These are phyloP conservation scores for Bubo scandiacus DNA, from an alignment of 2,113 vertebrate species.

Conservation along the genomic window DNA sequence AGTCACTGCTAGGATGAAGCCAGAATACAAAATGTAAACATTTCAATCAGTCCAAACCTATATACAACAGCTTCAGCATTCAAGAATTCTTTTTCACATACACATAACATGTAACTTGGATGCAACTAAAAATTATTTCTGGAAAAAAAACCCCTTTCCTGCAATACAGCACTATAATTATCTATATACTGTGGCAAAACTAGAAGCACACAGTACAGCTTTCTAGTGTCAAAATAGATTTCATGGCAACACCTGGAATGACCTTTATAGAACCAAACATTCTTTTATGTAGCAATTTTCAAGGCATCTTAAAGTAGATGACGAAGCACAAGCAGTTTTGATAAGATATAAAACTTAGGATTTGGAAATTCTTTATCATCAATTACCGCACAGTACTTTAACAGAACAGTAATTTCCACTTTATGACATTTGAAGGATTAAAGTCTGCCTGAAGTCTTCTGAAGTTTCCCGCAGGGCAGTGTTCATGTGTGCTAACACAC, in stretches of 20 bases:
- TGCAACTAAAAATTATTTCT: conserved; percentile 6
- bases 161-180: conserved; percentile 41
- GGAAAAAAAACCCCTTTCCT: background rate
- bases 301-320: background rate
- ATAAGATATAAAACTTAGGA: background rate
- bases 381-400: background rate
- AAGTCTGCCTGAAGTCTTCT: background rate
- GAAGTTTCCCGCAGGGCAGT: background rate
- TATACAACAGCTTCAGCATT: background rate
- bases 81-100: conserved; percentile 19
- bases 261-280: background rate
- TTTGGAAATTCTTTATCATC: background rate
- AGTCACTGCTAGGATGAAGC: background rate
- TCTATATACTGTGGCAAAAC: background rate
- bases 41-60: background rate
- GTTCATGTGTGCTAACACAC: fast-evolving
- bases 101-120: conserved; percentile 14
- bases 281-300: background rate
- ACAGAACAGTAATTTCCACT: background rate
- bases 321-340: background rate
- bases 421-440: background rate
- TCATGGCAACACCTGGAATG: background rate
- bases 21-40: conserved; percentile 37
- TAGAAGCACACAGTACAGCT: conserved; percentile 1
- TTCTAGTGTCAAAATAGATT: conserved; percentile 33